Conservation (phyloP, 2,888 invertebrate genomes). For the Tenthredo distinguenda region DNA sequence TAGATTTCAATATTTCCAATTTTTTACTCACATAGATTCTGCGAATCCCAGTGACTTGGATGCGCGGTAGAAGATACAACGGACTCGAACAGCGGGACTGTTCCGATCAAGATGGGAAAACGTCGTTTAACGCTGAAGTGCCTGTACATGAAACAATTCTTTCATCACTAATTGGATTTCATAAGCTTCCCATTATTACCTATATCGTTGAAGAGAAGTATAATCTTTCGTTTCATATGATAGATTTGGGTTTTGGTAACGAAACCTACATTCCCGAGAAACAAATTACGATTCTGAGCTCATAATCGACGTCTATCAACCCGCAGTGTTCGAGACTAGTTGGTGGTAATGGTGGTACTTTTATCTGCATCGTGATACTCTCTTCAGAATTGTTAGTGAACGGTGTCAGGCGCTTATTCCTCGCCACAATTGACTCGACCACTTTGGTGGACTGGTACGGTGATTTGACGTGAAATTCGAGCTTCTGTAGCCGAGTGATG, state of each 20-base stretch:
- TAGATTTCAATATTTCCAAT: background rate
- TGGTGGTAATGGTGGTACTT: constrained; percentile 66
- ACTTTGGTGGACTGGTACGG: constrained; percentile 3
- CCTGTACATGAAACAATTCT: constrained; percentile 42
- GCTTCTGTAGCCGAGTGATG: constrained; percentile 37
- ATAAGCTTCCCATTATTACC: background rate
- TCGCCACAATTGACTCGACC: background rate
- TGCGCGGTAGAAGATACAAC: background rate
- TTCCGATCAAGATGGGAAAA: constrained; percentile 58
- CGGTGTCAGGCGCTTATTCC: background rate
- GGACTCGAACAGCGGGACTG: constrained; percentile 37
- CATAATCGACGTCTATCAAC: constrained; percentile 68
- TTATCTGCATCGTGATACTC: constrained; percentile 58
- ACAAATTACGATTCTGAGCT: constrained; percentile 58
- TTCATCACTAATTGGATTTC: background rate
- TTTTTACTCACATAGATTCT: background rate
- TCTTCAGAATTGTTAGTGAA: constrained; percentile 56
- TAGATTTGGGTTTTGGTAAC: background rate
- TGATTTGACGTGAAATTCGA: constrained; percentile 53
- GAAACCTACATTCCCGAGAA: constrained; percentile 56
- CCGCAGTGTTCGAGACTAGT: constrained; percentile 65
- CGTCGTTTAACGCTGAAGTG: constrained; percentile 53
- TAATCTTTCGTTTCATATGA: background rate
- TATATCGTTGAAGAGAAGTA: background rate
- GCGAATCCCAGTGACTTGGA: background rate